These are phyloP conservation scores for Tipula helvola DNA, from an alignment of 2,888 invertebrate genomes.

Conservation along the genomic window DNA sequence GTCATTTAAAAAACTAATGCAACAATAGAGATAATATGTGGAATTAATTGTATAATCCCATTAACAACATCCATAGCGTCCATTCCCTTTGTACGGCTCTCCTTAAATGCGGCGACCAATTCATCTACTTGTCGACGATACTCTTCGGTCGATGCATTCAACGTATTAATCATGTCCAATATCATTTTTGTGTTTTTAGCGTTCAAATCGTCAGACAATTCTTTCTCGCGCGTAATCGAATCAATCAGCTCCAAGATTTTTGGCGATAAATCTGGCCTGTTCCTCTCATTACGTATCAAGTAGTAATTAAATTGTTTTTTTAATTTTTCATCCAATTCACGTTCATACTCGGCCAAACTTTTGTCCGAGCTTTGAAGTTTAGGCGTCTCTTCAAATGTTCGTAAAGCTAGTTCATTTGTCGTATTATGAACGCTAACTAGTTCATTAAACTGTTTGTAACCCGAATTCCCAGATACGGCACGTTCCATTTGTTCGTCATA, in stretches of 20 bases:
- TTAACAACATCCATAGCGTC: not conserved
- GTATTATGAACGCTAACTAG: not conserved
- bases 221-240: not conserved
- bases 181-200: not conserved
- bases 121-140: not conserved
- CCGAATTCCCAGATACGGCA: not conserved
- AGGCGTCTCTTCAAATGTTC: not conserved
- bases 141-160: not conserved
- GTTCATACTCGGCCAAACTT: not conserved
- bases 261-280: not conserved
- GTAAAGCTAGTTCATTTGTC: not conserved
- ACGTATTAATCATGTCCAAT: not conserved
- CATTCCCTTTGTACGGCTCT: not conserved
- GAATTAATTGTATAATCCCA: not conserved
- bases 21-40: not conserved
- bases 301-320: conserved; percentile 5
- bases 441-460: not conserved
- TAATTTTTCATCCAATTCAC: not conserved
- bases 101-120: not conserved
- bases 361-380: not conserved
- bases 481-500: not conserved
- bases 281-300: not conserved
- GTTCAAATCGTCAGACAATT: not conserved
- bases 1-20: not conserved
- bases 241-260: not conserved